Base-by-base conservation (phyloP, 1,140 invertebrate genomes). In the Drosophila yakuba region DNA sequence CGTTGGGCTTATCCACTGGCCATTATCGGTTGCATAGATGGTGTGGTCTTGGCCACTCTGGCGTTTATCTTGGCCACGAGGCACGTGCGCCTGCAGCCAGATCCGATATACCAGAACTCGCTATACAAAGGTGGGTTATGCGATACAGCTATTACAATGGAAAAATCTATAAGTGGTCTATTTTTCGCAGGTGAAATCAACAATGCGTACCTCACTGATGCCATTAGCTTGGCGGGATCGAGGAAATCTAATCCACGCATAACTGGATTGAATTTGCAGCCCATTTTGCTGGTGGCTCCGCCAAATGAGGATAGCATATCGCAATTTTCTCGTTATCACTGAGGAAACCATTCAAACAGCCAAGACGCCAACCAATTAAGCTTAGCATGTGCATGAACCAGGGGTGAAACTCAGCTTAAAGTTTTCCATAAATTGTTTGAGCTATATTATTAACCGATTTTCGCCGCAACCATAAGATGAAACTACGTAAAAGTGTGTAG, bases 1-100 rank as follows among this genome's bases (percentile, higher is more conserved):
- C 95, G 98, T 74, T 99, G 98, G 98, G 98, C 98, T 1, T 99
- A 98, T 93, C 95, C 98, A 7, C 93, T 99, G 63, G 98, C 98
- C 12, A 96, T 98, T 52, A 98, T 99, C 51, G 96, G 96, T 0
- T 97, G 98, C 64, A 93, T 98, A 69, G 98, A 99, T 93, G 97
- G 97, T 28, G 93, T 96, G 10, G 97, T 98, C 52, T 93, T 99
- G 48, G 95, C 98, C 0, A 95, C 97, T 6, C 94, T 99, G 35
- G 98, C 98, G 7, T 99, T 99, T 92, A 98, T 99, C 78, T 93
- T 99, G 68, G 98, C 98, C 14, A 97, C 97, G 1, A 93, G 97
- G 66, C 97, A 98, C 92, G 95, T 98, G 7, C 95, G 96, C 71
- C 94, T 98, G 20, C 96, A 97, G 85, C 95, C 96, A 0, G 97